A percentile compares a stretch with the other conserved stretches of the same genome.
phyloP scores from a whole-genome alignment of 2,888 invertebrate species.

The Drosophila affinis region DNA sequence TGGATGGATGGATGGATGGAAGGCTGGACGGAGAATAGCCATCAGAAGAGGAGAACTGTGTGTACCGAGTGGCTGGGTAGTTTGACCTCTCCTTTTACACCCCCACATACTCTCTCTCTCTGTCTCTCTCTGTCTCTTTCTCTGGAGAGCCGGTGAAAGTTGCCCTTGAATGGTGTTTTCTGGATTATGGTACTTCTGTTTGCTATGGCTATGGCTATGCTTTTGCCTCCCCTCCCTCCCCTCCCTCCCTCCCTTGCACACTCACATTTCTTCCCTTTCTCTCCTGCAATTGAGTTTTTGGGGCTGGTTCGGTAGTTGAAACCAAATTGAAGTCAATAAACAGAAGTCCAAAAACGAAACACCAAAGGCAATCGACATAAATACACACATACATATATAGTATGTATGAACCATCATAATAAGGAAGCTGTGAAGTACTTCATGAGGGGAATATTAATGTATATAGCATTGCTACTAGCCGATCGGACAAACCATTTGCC shows the following conservation, averaged over 20 bases:
- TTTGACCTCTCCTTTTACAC: conserved; percentile 38
- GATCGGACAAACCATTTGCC: no score
- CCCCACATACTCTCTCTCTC: neutral
- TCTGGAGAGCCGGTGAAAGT: conserved; percentile 73
- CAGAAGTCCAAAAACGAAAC: conserved; percentile 45
- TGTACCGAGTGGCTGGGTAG: conserved; percentile 35
- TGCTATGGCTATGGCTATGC: conserved; percentile 20
- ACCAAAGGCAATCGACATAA: conserved; percentile 3
- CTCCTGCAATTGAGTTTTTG: conserved; percentile 61
- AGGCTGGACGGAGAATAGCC: conserved; percentile 20
- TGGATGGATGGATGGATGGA: conserved; percentile 26
- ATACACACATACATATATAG: neutral
- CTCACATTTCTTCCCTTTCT: conserved; percentile 10
- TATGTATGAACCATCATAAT: conserved; percentile 27
- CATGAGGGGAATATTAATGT: no score
- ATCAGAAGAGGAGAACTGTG: conserved; percentile 39
- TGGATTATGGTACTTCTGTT: conserved; percentile 54
- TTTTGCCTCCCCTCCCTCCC: conserved; percentile 9
- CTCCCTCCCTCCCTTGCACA: neutral
- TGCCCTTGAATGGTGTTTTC: conserved; percentile 78
- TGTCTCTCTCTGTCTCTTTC: neutral
- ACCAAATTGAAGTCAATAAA: conserved; percentile 75
- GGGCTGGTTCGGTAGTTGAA: conserved; percentile 56
- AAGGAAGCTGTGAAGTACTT: conserved; percentile 6
- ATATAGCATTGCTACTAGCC: no score